These are phyloP conservation scores for Prolemur simus DNA, from an alignment of 2,113 vertebrate species.

Conservation along the genomic window DNA sequence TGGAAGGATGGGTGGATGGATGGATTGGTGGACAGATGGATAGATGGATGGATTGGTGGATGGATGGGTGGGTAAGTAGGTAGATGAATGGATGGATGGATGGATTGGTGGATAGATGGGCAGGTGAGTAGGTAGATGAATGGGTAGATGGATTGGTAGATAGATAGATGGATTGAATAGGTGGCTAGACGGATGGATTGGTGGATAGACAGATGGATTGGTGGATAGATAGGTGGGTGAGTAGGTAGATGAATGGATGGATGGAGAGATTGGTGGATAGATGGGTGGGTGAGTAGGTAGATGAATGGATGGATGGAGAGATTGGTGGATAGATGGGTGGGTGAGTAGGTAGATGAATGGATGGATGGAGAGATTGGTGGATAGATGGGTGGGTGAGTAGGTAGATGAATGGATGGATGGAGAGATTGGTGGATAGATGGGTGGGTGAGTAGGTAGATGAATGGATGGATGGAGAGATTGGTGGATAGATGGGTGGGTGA, in stretches of 20 bases:
- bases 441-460: neutral
- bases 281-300: neutral
- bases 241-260: neutral
- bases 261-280: neutral
- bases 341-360: neutral
- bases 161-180: neutral
- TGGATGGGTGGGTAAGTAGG: neutral
- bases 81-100: neutral
- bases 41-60: too few relatives aligned
- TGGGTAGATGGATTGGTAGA: neutral
- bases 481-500: neutral
- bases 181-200: fast-evolving
- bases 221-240: too few relatives aligned
- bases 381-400: neutral
- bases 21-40: neutral
- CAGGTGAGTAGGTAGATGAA: neutral
- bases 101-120: neutral
- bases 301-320: neutral
- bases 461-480: neutral
- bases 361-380: neutral
- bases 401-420: neutral
- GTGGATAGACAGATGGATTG: neutral
- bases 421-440: neutral
- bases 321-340: too few relatives aligned
- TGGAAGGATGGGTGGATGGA: fast-evolving